Evolutionary conservation across 1,140 invertebrate species (phyloP).

Genomic region (Sinella curviseta): DNA sequence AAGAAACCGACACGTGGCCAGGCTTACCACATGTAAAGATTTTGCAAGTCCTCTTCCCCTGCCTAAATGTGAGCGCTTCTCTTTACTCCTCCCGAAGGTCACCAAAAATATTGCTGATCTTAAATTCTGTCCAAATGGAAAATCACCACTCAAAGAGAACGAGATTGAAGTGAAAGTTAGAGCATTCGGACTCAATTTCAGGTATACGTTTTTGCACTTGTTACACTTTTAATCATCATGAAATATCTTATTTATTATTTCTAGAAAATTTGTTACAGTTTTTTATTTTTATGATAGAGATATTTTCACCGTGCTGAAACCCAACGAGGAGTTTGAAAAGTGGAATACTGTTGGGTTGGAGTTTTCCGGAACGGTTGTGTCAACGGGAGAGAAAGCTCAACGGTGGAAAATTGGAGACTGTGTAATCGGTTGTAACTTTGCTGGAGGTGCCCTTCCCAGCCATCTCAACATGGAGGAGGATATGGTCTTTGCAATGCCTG

Average conservation of each 20-base stretch:
- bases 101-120: slow-evolving; percentile 31
- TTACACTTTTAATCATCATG: too few relatives aligned
- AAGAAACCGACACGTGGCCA: slow-evolving; percentile 20
- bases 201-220: background rate
- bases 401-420: background rate
- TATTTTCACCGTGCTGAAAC: background rate
- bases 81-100: background rate
- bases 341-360: slow-evolving; percentile 2
- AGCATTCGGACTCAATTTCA: slow-evolving; percentile 28
- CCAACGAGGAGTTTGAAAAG: background rate
- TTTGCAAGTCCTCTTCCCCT: slow-evolving; percentile 7
- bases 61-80: slow-evolving; percentile 17
- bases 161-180: slow-evolving; percentile 29
- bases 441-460: background rate
- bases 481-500: background rate
- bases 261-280: background rate
- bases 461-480: background rate
- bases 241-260: too few relatives aligned
- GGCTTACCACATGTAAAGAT: slow-evolving; percentile 2
- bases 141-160: background rate
- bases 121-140: slow-evolving; percentile 17
- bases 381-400: background rate
- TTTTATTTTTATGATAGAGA: background rate
- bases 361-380: background rate
- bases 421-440: slow-evolving; percentile 15